These are phyloP conservation scores for Watsonalla cultraria DNA, from an alignment of 2,888 invertebrate species.

Conservation along the genomic window DNA sequence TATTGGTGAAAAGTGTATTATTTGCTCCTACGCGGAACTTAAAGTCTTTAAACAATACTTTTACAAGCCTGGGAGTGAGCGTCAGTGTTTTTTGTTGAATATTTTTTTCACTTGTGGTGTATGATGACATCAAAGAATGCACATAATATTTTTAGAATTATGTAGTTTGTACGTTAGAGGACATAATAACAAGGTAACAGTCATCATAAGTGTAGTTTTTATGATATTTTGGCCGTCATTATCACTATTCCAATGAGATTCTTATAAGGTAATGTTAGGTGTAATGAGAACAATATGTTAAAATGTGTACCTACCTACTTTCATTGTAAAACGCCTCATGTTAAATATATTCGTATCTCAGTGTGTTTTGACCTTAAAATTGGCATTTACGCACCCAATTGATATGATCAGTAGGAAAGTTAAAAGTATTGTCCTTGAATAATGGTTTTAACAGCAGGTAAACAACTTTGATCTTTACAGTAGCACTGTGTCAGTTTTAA, in stretches of 20 bases:
- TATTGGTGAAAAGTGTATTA: slow-evolving; percentile 39
- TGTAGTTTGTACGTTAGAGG: slow-evolving; percentile 67
- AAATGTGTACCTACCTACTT: slow-evolving; percentile 40
- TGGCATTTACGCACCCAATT: background rate
- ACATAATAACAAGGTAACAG: slow-evolving; percentile 62
- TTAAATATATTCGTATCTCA: slow-evolving; percentile 14
- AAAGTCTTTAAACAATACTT: slow-evolving; percentile 5
- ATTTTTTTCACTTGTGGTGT: slow-evolving; percentile 36
- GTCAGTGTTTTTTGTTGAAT: slow-evolving; percentile 20
- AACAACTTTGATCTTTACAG: background rate
- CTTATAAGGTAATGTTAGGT: slow-evolving; percentile 27
- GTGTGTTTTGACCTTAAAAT: background rate
- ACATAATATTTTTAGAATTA: slow-evolving; percentile 76
- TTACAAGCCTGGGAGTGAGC: slow-evolving; percentile 9
- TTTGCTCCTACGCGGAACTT: slow-evolving; percentile 11
- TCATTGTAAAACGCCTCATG: slow-evolving; percentile 26
- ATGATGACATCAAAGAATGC: slow-evolving; percentile 69
- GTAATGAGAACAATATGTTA: slow-evolving; percentile 28
- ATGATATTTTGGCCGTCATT: slow-evolving; percentile 22
- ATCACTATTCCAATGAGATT: slow-evolving; percentile 18
- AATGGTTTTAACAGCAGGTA: background rate
- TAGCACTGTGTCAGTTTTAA: too few relatives aligned
- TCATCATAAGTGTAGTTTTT: slow-evolving; percentile 36
- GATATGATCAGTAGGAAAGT: background rate
- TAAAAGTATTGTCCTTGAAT: background rate